Percentiles rank a stretch among this genome's conserved stretches.
Evolutionary conservation across 2,888 invertebrate species (phyloP).

Genomic region (Ariolimax columbianus): DNA sequence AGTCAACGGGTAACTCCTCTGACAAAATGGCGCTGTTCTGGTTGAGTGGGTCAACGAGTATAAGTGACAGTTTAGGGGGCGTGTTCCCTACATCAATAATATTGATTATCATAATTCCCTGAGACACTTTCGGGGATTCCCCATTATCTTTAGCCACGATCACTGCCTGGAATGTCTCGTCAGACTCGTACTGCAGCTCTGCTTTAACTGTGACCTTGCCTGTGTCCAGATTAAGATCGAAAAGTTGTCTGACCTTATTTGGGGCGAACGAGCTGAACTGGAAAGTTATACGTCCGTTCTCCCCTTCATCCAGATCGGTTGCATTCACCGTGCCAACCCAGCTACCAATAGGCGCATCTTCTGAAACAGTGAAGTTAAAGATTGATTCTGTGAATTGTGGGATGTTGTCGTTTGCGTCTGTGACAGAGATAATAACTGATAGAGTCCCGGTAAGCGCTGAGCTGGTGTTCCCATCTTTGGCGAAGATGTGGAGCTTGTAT

Average conservation of each 20-base stretch:
- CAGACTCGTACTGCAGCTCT: constrained; percentile 53
- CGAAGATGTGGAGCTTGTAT: constrained; percentile 54
- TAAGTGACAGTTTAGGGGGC: constrained; percentile 84
- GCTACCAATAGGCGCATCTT: constrained; percentile 49
- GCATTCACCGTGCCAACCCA: constrained; percentile 83
- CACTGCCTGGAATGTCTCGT: constrained; percentile 52
- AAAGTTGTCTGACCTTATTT: constrained; percentile 47
- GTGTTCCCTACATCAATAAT: constrained; percentile 94
- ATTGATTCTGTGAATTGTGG: constrained; percentile 52
- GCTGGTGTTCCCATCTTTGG: constrained; percentile 52
- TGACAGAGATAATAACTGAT: constrained; percentile 51
- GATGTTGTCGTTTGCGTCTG: constrained; percentile 58
- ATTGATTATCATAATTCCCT: constrained; percentile 55
- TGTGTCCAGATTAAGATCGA: constrained; percentile 54
- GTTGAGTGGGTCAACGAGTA: constrained; percentile 50
- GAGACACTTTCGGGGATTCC: constrained; percentile 51
- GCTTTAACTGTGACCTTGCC: constrained; percentile 57
- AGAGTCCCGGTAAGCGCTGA: constrained; percentile 51
- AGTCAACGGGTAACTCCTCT: constrained; percentile 61
- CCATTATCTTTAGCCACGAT: constrained; percentile 58
- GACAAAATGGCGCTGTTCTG: constrained; percentile 52
- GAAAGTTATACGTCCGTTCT: constrained; percentile 82
- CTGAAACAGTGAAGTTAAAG: constrained; percentile 55
- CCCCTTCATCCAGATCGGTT: constrained; percentile 89
- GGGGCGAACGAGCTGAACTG: constrained; percentile 65